Evolutionary conservation across 1,140 invertebrate species (phyloP), one percentile per base, ranked within the genome.

Genomic region (Rhagoletis zephyria): DNA sequence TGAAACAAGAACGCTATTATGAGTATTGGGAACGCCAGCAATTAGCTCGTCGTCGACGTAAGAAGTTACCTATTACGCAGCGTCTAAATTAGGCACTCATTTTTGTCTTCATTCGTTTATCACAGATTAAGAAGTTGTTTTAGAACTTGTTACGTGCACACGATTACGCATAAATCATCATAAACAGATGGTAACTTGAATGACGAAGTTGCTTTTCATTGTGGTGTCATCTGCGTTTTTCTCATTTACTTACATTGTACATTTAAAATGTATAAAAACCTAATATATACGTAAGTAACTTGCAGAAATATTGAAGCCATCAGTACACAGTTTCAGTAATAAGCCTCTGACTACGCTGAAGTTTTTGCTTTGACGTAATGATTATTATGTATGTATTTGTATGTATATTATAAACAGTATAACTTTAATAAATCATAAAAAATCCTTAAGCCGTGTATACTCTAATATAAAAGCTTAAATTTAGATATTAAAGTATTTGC

Each of bases 1-100:
- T 97, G 88, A 97, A 97, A 90, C 95, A 96, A 51, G 97, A 97
- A 93, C 94, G 96, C 85, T 96, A 96, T 88, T 97, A 96, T 91
- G 96, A 97, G 93, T 95, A 96, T 87, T 96, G 96, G 96, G 95
- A 95, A 70, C 94, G 94, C 56, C 92, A 92, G 87, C 91, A 91
- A 87, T 91, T 92, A 89, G 90, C 94, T 91, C 89, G 94, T 91
- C 77, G 93, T 88, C 61, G 94, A 90, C 89, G 92, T 91, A 93
- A 94, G 91, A 93, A 93, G 87, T 87, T 93, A 85, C 93, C 93
- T 87, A 93, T 94, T 87, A 92, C 93, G 88, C 93, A 94, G 89
- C 90, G 93, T 88, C 91, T 94, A 63, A 94, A 94, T 88, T 93
- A 88, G 90, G 85, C 64, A 74, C 81, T 85, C 45, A 59, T 86